These are phyloP conservation scores for Eptesicus fuscus DNA, from an alignment of 2,113 vertebrate species.

Conservation along the genomic window DNA sequence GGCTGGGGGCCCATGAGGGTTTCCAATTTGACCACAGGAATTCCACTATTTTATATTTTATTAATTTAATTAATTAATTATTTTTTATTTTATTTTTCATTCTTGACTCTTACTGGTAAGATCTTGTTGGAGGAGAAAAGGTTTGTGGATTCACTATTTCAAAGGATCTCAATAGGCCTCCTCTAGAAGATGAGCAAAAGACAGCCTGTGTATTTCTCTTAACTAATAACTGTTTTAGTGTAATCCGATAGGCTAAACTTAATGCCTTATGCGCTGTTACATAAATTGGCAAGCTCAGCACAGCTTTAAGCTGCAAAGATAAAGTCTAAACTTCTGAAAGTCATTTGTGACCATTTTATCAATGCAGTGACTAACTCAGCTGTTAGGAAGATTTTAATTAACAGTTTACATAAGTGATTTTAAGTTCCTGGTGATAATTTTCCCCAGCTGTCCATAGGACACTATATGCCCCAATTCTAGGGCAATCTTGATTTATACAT, in stretches of 20 bases:
- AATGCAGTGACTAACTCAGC: not conserved
- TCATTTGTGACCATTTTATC: not conserved
- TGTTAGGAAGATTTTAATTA: not conserved
- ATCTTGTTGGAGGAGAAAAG: too few species aligned
- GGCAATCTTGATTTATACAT: not conserved
- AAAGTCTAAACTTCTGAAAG: not conserved
- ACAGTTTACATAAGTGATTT: not conserved
- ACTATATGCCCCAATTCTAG: not conserved
- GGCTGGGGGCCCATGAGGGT: not conserved
- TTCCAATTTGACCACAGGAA: not conserved
- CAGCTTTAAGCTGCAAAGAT: not conserved
- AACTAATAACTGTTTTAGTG: not conserved
- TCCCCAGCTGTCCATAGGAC: not conserved
- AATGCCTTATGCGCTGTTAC: fast-evolving
- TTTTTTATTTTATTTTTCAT: not conserved
- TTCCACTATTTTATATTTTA: not conserved
- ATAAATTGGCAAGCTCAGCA: not conserved
- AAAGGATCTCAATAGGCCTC: not conserved
- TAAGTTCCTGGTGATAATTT: not conserved
- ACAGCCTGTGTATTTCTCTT: not conserved
- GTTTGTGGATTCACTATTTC: not conserved
- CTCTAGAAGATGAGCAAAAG: not conserved
- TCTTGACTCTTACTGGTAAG: not conserved
- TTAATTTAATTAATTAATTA: too few species aligned
- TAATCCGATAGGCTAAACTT: not conserved